These are phyloP conservation scores for Ctenosaura bakeri DNA, from an alignment of 2,797 vertebrate genomes.

Conservation along the genomic window DNA sequence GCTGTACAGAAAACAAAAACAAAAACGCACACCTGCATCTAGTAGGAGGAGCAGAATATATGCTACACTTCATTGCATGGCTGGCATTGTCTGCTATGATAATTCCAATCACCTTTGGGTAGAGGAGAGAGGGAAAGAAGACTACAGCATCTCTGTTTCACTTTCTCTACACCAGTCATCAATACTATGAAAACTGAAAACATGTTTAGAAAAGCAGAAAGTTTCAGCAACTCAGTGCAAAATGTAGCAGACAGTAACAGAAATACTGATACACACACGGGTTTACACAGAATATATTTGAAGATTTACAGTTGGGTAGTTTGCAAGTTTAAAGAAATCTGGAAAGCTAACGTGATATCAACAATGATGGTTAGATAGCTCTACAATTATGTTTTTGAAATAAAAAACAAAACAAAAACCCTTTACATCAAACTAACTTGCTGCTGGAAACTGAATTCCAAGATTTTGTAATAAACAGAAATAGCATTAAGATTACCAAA, in stretches of 20 bases:
- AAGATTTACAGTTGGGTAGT: background rate
- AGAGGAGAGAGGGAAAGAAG: background rate
- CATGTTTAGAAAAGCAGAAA: background rate
- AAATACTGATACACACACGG: slow-evolving; percentile 8
- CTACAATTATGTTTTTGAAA: slow-evolving; percentile 15
- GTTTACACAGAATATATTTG: slow-evolving; percentile 57
- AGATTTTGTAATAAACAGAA: slow-evolving; percentile 22
- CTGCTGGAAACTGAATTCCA: slow-evolving; percentile 17
- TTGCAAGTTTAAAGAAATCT: slow-evolving; percentile 10
- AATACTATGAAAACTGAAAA: background rate
- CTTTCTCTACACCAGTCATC: background rate
- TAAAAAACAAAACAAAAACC: slow-evolving; percentile 44
- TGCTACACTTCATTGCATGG: background rate
- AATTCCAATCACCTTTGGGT: background rate
- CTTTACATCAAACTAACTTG: background rate
- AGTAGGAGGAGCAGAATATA: background rate
- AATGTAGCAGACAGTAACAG: slow-evolving; percentile 1
- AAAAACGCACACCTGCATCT: background rate
- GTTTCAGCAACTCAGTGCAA: slow-evolving; percentile 30
- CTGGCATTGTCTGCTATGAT: background rate
- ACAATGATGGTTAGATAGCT: background rate
- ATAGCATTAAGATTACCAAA: slow-evolving; percentile 35
- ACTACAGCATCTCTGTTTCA: background rate
- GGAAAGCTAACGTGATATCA: slow-evolving; percentile 6
- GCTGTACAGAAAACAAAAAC: background rate